Percentiles rank a stretch among this genome's conserved stretches.
Conservation (phyloP, 2,113 vertebrate genomes). For the Guaruba guarouba region DNA sequence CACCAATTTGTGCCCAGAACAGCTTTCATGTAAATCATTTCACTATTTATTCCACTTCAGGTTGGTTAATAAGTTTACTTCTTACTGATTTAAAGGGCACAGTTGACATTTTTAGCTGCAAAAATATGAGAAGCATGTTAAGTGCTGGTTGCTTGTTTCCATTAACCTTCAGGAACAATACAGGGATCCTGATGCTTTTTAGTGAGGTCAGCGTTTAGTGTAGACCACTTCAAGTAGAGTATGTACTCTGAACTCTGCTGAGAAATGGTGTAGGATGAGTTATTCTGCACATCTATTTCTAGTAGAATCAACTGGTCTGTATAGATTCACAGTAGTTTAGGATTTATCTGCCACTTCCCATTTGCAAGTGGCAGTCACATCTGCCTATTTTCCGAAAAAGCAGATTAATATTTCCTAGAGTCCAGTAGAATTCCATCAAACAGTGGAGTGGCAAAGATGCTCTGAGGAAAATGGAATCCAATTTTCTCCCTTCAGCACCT, state of each 20-base stretch:
- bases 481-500: neutral
- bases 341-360: neutral
- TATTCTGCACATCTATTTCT: neutral
- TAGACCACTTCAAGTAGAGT: neutral
- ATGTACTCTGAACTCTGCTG: neutral
- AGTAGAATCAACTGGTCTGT: neutral
- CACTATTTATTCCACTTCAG: constrained; percentile 26
- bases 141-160: constrained; percentile 3
- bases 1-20: neutral
- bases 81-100: constrained; percentile 1
- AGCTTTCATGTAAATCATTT: constrained; percentile 39
- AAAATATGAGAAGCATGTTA: constrained; percentile 18
- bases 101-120: neutral
- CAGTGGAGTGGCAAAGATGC: neutral
- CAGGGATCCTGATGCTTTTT: neutral
- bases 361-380: neutral
- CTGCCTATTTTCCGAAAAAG: neutral
- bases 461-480: neutral
- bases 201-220: neutral
- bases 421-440: neutral
- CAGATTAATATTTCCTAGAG: neutral
- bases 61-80: constrained; percentile 36
- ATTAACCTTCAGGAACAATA: neutral
- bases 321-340: neutral
- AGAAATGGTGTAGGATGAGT: neutral